phyloP scores from a whole-genome alignment of 2,113 vertebrate genomes.

The Malurus cyaneus region DNA sequence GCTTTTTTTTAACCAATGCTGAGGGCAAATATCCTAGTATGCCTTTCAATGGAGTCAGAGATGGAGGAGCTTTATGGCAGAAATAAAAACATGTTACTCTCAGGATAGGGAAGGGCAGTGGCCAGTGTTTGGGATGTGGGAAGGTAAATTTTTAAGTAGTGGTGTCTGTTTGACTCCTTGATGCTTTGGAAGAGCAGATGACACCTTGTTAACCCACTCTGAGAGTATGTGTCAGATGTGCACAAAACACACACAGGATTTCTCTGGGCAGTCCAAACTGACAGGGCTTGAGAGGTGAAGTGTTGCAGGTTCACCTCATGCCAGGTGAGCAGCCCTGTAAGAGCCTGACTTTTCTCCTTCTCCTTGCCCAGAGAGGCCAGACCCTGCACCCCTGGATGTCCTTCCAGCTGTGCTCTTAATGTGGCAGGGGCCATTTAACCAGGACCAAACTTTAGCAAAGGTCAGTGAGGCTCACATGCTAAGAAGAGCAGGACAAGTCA shows the following conservation, averaged over 20 bases:
- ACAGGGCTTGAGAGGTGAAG: background rate
- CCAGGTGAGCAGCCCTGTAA: rapidly evolving
- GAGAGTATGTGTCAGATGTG: background rate
- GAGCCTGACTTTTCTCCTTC: background rate
- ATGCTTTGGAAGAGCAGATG: background rate
- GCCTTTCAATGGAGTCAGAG: background rate
- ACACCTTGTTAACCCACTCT: background rate
- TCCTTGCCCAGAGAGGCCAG: background rate
- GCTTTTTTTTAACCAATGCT: background rate
- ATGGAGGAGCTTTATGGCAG: background rate
- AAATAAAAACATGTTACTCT: background rate
- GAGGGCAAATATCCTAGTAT: background rate
- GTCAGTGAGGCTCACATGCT: background rate
- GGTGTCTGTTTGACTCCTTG: background rate
- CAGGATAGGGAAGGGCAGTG: background rate
- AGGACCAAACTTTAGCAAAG: background rate
- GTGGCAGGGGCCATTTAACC: background rate
- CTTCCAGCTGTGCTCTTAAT: background rate
- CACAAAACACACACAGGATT: background rate
- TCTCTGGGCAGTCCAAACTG: background rate
- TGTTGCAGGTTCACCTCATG: no score
- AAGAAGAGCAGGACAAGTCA: background rate
- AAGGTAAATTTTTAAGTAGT: background rate
- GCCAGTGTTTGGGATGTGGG: background rate
- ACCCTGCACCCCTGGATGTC: background rate